Conservation (phyloP, 2,113 vertebrate genomes). For the Mormyrus lacerda region DNA sequence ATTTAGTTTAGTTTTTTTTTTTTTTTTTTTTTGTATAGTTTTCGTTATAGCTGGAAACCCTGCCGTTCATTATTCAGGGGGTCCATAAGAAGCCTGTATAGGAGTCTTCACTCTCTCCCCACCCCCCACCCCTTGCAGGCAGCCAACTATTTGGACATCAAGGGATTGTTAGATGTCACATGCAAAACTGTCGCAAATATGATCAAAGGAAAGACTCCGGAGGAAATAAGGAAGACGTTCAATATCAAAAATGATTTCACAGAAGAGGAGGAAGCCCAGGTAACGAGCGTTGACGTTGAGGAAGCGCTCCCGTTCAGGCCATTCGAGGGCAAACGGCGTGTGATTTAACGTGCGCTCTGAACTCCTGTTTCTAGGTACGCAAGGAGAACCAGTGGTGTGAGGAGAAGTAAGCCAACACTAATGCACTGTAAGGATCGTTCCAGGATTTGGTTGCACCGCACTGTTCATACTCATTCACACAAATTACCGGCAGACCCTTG, state of each 20-base stretch:
- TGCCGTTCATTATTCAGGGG: neutral
- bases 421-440: slow-evolving; percentile 78
- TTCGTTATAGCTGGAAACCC: neutral
- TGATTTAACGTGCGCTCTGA: neutral
- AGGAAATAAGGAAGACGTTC: slow-evolving; percentile 99
- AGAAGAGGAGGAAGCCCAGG: slow-evolving; percentile 98
- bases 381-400: slow-evolving; percentile 99
- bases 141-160: slow-evolving; percentile 98
- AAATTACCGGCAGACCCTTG: slow-evolving; percentile 70
- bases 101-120: slow-evolving; percentile 4
- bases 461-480: slow-evolving; percentile 98
- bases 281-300: slow-evolving; percentile 38
- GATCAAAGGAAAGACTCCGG: slow-evolving; percentile 99
- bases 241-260: slow-evolving; percentile 99
- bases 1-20: neutral
- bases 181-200: slow-evolving; percentile 99
- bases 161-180: slow-evolving; percentile 96
- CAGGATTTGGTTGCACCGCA: slow-evolving; percentile 91
- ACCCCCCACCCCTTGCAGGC: slow-evolving; percentile 58
- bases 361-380: slow-evolving; percentile 75
- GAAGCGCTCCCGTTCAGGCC: neutral
- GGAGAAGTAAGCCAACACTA: slow-evolving; percentile 84
- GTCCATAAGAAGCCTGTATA: neutral
- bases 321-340: neutral
- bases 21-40: neutral